Base-by-base conservation (phyloP, 2,113 vertebrate species). In the Rattus rattus region DNA sequence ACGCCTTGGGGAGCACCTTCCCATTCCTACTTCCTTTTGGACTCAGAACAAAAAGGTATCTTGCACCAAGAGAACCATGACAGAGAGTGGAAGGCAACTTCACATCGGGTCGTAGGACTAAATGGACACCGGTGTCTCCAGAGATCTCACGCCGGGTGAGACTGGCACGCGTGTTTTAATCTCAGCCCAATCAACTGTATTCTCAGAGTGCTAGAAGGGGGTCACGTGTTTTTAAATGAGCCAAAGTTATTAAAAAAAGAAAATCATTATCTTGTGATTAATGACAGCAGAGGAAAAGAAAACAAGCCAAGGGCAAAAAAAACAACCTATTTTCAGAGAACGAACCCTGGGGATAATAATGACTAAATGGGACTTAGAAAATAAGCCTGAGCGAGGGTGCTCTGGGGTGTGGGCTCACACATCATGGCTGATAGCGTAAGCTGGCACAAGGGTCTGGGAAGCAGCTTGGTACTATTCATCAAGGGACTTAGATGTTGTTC, bases 241-340 rank as follows among this genome's bases (percentile, higher is more conserved):
- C 36, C 86, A 73, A 94, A 52, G 72, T 97, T 92, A 94, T 96
- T 90, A 96, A 90, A 92, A 43, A 97, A 96, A 92, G 47, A 87
- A 72, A 90, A 76, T 47, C 28, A 96, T 95, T 97, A 97, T 92
- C 88, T 96, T 83, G 73, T 96, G 85, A 97, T 95, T 96, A 97
- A 95, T 84, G 77, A 94, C 76, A 96, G 88, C 67, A 96, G 96
- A 96, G 54, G n/a, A 30, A 88, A 69, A 83, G 56, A 92, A 94
- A 88, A 94, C 85, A 95, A 97, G 90, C 88, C 97, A 95, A 96
- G 81, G 81, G 81, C 80, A 85, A 91, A 95, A 95, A 49, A 39
- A 96, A 47, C n/a, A 94, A 94, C 56, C 93, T 94, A 91, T 96
- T 97, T 97, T 96, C 93, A 91, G 96, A 97, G 26, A 95, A 77